A percentile compares a stretch with the other conserved stretches of the same genome.
Evolutionary conservation across 2,113 vertebrate genomes (phyloP).

Genomic region (Passer montanus): DNA sequence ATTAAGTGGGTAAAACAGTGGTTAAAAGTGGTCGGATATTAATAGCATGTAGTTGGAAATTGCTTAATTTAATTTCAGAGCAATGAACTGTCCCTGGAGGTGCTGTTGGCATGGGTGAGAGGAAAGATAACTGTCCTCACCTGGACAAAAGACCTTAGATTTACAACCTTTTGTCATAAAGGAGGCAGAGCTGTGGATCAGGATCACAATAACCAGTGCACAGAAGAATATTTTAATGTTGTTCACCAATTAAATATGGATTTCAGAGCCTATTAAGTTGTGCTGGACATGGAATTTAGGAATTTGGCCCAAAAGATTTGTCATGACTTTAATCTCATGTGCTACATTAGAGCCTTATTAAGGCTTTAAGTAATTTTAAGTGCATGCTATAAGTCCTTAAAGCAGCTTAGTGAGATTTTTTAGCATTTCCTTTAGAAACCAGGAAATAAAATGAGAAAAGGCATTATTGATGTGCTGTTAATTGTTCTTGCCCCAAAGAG

Average conservation of each 20-base stretch:
- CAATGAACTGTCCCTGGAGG: not conserved
- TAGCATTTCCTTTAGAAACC: not conserved
- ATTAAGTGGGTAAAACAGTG: not conserved
- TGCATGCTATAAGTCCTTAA: not conserved
- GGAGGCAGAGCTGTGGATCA: not conserved
- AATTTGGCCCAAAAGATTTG: not conserved
- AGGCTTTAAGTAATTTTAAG: conserved; percentile 15
- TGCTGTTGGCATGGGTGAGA: not conserved
- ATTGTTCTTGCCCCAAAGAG: not conserved
- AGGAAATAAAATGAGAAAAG: not conserved
- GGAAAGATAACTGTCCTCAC: not conserved
- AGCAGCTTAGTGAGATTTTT: not conserved
- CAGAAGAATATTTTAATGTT: not conserved
- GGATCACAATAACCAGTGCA: not conserved
- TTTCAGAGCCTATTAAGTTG: not conserved
- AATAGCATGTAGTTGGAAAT: not conserved
- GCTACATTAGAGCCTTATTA: not conserved
- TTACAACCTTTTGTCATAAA: not conserved
- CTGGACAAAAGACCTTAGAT: not conserved
- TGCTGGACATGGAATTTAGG: not conserved
- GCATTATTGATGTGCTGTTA: not conserved
- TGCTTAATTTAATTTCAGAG: not conserved
- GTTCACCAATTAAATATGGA: not conserved
- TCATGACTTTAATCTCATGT: not conserved
- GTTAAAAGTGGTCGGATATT: not conserved